phyloP scores from a whole-genome alignment of 1,140 invertebrate genomes.

The Hermatobates lingyangjiaoensis region DNA sequence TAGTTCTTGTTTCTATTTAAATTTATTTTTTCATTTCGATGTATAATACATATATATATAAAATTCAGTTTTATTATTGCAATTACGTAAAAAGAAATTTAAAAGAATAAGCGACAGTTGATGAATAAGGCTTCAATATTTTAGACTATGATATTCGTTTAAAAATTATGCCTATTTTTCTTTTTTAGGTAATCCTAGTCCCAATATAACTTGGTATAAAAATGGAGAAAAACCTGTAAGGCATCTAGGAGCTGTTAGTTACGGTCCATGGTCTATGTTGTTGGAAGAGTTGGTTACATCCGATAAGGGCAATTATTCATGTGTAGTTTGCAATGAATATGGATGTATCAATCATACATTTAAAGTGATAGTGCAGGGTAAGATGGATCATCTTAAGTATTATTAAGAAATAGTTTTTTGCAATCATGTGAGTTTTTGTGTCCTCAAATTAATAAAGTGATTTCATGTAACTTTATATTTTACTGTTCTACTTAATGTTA shows the following conservation, averaged over 20 bases:
- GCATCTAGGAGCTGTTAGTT: constrained; percentile 34
- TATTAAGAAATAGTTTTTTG: neutral
- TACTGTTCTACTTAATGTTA: too few species aligned
- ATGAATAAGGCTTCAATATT: too few species aligned
- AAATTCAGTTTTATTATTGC: too few species aligned
- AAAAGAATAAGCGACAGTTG: too few species aligned
- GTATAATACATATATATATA: too few species aligned
- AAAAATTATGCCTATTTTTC: neutral
- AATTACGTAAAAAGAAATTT: too few species aligned
- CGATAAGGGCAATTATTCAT: constrained; percentile 72
- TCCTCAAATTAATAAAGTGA: too few species aligned
- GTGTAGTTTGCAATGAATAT: constrained; percentile 54
- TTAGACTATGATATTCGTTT: neutral
- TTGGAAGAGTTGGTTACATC: constrained; percentile 53
- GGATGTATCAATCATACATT: constrained; percentile 59
- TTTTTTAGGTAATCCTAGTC: constrained; percentile 42
- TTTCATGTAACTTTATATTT: too few species aligned
- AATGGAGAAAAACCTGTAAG: constrained; percentile 39
- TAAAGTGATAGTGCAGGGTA: constrained; percentile 52
- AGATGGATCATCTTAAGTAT: constrained; percentile 22
- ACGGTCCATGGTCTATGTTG: constrained; percentile 42
- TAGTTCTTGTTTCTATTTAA: too few species aligned
- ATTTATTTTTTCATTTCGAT: too few species aligned
- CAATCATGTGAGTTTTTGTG: too few species aligned
- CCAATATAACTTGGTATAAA: constrained; percentile 62